Percentiles rank a stretch among this genome's conserved stretches.
Conservation (phyloP, 2,797 vertebrate species). For the Naso thynnoides region DNA sequence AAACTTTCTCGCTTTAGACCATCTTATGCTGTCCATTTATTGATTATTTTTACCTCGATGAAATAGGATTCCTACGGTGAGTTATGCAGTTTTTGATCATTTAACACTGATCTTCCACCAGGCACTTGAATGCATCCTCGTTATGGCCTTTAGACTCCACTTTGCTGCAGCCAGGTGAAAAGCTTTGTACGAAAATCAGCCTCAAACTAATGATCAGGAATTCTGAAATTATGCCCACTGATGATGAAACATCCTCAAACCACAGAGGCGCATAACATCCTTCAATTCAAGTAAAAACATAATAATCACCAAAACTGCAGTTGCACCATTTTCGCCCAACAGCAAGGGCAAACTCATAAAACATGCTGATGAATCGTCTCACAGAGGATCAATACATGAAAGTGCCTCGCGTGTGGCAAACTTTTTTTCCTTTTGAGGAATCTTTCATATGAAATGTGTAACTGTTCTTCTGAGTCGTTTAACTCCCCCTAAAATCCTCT, state of each 20-base stretch:
- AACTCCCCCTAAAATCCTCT: constrained; percentile 60
- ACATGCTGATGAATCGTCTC: constrained; percentile 44
- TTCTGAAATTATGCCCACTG: constrained; percentile 41
- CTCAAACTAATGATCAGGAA: constrained; percentile 53
- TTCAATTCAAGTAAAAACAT: constrained; percentile 71
- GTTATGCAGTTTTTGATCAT: constrained; percentile 49
- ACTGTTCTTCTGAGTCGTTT: constrained; percentile 36
- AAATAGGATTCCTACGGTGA: constrained; percentile 33
- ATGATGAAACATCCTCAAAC: constrained; percentile 46
- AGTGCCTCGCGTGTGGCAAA: constrained; percentile 56
- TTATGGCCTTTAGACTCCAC: constrained; percentile 66
- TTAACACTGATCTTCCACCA: constrained; percentile 72
- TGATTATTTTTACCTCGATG: constrained; percentile 36
- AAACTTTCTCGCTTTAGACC: constrained; percentile 57
- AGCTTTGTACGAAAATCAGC: constrained; percentile 49
- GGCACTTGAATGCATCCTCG: constrained; percentile 84
- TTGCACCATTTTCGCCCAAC: constrained; percentile 44
- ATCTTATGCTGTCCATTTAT: constrained; percentile 42
- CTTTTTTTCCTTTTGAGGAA: constrained; percentile 39
- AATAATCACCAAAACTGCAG: constrained; percentile 51
- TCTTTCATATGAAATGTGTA: constrained; percentile 48
- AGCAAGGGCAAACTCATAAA: constrained; percentile 32
- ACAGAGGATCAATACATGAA: constrained; percentile 51
- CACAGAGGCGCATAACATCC: constrained; percentile 60
- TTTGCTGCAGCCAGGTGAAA: constrained; percentile 46